phyloP scores from a whole-genome alignment of 2,888 invertebrate species.

The Dryomyza anilis region DNA sequence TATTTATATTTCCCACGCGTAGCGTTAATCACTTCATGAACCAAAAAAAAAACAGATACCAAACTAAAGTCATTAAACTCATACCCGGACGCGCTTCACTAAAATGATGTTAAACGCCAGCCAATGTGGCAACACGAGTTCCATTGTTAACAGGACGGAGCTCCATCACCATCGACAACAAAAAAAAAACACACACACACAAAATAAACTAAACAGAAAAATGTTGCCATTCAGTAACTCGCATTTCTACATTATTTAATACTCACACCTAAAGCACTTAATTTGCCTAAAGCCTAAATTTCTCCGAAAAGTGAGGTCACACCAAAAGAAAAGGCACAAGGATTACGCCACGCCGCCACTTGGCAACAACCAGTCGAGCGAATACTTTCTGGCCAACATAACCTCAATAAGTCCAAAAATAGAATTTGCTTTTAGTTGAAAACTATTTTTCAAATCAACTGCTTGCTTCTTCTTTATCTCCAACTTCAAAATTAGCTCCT shows the following conservation, averaged over 20 bases:
- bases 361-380: conserved; percentile 11
- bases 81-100: neutral
- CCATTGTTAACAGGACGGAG: neutral
- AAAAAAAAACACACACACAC: too few relatives aligned
- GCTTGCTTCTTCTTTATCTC: too few relatives aligned
- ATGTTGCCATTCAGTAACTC: neutral
- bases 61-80: neutral
- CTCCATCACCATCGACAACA: neutral
- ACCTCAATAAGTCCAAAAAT: conserved; percentile 19
- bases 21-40: too few relatives aligned
- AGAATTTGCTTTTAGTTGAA: neutral
- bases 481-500: too few relatives aligned
- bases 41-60: too few relatives aligned
- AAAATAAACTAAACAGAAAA: too few relatives aligned
- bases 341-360: conserved; percentile 4
- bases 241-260: neutral
- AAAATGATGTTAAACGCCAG: neutral
- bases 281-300: neutral
- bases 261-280: neutral
- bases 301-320: neutral
- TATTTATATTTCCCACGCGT: too few relatives aligned
- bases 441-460: too few relatives aligned
- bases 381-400: neutral
- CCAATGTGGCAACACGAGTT: neutral
- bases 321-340: too few relatives aligned